Evolutionary conservation across 2,113 vertebrate genomes (phyloP), one percentile per base, ranked within the genome.

Genomic region (Parotia lawesii): DNA sequence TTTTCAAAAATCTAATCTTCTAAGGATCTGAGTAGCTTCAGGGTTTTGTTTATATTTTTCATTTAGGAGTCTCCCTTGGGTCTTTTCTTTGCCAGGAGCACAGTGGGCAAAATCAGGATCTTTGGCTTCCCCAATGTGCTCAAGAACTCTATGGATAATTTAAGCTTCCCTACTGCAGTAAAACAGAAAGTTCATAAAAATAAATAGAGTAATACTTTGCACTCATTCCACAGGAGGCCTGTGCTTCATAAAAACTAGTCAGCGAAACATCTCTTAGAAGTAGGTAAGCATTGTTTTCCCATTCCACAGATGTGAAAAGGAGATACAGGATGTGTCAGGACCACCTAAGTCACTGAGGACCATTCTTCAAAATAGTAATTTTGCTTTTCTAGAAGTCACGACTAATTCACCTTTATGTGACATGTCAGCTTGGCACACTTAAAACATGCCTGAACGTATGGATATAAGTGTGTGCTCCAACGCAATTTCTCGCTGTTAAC

Each of bases 11-110:
- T 80, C 90, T 94, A 95, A 96, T 96, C 95, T 95, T 96, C 89
- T 94, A 96, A 96, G 90, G 72, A 92, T 95, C 94, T 86, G 84
- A 94, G 74, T 97, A 91, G 94, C 97, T 96, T 94, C 81, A 73
- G 96, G 96, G 90, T 92, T 94, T 96, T 97, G 97, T 97, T 97
- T 96, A 96, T 96, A 96, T 97, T 97, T 96, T 97, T 96, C 96
- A 96, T 96, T 96, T 96, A 96, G 93, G 78, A 96, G 61, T 54
- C 53, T 97, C 96, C 95, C 96, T 74, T 65, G 92, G 93, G 97
- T 85, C 72, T 94, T 94, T 89, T 84, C 69, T 76, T 96, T 95
- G 96, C 97, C 96, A 94, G 95, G 56, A 97, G 96, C 96, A 95
- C 84, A 89, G 86, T 94, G 89, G 95, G 85, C 89, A 95, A 94